These are phyloP conservation scores for Chamaea fasciata DNA, from an alignment of 2,113 vertebrate species.

Conservation along the genomic window DNA sequence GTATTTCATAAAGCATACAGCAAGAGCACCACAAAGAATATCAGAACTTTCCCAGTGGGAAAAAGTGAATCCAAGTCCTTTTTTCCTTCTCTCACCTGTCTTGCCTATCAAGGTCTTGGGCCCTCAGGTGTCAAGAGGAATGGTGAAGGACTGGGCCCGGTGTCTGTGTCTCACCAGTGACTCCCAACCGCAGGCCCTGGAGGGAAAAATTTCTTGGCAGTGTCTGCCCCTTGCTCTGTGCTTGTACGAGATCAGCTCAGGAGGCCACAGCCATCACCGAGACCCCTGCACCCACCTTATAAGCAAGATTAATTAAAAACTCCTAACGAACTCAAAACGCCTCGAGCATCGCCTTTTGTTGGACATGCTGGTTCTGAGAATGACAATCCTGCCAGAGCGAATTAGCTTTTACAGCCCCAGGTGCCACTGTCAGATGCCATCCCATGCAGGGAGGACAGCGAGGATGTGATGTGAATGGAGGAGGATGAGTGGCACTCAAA, in stretches of 20 bases:
- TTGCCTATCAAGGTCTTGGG: not conserved
- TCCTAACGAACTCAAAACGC: not conserved
- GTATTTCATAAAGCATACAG: not conserved
- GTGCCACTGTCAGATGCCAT: not conserved
- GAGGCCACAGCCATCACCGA: not conserved
- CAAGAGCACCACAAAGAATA: not conserved
- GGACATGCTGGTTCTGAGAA: not conserved
- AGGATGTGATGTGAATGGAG: not conserved
- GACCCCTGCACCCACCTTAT: not conserved
- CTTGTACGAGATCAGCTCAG: not conserved
- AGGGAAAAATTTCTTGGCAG: not conserved
- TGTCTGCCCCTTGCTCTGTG: not conserved
- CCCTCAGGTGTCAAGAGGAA: not conserved
- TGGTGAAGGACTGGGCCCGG: not conserved
- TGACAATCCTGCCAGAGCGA: not conserved
- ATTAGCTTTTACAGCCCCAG: not conserved
- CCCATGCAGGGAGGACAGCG: not conserved
- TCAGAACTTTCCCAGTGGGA: not conserved
- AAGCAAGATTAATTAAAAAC: not conserved
- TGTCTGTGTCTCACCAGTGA: not conserved
- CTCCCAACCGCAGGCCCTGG: accelerated
- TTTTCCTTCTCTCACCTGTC: not conserved
- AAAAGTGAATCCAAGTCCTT: not conserved
- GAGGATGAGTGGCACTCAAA: not conserved
- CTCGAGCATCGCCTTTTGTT: not conserved